These are phyloP conservation scores for Ips nitidus DNA, from an alignment of 1,140 invertebrate species.

Conservation along the genomic window DNA sequence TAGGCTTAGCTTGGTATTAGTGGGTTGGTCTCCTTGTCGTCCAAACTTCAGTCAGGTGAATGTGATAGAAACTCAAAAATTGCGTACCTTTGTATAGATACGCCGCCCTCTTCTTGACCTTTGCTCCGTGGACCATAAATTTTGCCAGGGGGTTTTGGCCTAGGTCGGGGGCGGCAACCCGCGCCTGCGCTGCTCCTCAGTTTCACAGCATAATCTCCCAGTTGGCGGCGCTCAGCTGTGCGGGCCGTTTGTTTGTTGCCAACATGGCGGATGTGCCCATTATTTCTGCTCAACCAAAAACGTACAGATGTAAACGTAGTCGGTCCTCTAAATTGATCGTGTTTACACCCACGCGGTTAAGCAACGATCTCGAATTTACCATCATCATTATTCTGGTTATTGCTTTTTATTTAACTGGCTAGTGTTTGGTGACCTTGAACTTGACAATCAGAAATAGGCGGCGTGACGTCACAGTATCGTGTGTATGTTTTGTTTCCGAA, in stretches of 20 bases:
- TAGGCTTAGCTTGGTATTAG: too few relatives aligned
- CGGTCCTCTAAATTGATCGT: too few relatives aligned
- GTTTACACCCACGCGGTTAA: too few relatives aligned
- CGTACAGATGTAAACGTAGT: too few relatives aligned
- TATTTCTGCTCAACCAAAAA: background rate
- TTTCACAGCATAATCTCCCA: background rate
- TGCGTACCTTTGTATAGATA: too few relatives aligned
- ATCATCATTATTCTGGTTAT: too few relatives aligned
- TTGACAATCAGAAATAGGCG: slow-evolving; percentile 16
- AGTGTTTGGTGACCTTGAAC: slow-evolving; percentile 8
- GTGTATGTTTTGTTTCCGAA: background rate
- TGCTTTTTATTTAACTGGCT: too few relatives aligned
- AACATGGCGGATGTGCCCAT: background rate
- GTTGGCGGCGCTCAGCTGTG: background rate
- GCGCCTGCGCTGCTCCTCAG: background rate
- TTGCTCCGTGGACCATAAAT: background rate
- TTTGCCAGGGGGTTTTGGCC: background rate
- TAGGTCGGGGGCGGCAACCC: background rate
- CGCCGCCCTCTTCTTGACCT: background rate
- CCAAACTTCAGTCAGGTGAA: too few relatives aligned
- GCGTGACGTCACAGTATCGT: slow-evolving; percentile 10
- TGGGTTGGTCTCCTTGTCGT: too few relatives aligned
- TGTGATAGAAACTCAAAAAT: too few relatives aligned
- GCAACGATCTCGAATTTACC: too few relatives aligned
- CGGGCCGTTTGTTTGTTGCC: background rate